These are phyloP conservation scores for Odocoileus virginianus DNA, from an alignment of 2,113 vertebrate genomes.

Conservation along the genomic window DNA sequence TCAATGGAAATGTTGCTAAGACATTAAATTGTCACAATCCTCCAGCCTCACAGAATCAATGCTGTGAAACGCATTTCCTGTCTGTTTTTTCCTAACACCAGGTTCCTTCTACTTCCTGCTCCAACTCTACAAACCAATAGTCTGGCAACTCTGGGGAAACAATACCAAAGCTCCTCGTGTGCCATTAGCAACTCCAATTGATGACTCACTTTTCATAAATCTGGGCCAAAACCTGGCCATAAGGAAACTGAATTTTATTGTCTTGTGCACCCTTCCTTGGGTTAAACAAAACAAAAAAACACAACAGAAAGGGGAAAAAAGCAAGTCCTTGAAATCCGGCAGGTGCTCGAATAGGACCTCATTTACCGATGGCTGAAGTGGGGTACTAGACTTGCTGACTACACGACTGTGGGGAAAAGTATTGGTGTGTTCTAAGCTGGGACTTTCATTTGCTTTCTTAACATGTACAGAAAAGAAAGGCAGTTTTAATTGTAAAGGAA, in stretches of 20 bases:
- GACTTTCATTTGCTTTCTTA: not conserved
- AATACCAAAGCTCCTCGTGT: not conserved
- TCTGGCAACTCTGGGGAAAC: not conserved
- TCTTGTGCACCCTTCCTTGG: not conserved
- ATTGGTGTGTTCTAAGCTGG: not conserved
- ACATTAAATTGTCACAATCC: slow-evolving; percentile 31
- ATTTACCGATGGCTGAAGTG: too few species aligned
- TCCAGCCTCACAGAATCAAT: slow-evolving; percentile 48
- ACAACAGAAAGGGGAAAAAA: not conserved
- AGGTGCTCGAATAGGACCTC: not conserved
- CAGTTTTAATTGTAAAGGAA: not conserved
- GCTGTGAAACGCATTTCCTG: slow-evolving; percentile 66
- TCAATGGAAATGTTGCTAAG: slow-evolving; percentile 64
- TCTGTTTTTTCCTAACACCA: slow-evolving; percentile 33
- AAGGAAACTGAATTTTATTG: slow-evolving; percentile 44
- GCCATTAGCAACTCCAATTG: not conserved
- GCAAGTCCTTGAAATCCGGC: not conserved
- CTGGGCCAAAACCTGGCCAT: slow-evolving; percentile 9
- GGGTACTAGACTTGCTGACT: fast-evolving
- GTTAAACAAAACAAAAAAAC: slow-evolving; percentile 13
- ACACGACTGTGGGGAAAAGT: not conserved
- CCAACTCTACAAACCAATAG: not conserved
- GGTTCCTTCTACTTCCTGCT: slow-evolving; percentile 40
- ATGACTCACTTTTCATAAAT: slow-evolving; percentile 52
- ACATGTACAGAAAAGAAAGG: not conserved